These are phyloP conservation scores for Chloebia gouldiae DNA, from an alignment of 2,113 vertebrate species.

Conservation along the genomic window DNA sequence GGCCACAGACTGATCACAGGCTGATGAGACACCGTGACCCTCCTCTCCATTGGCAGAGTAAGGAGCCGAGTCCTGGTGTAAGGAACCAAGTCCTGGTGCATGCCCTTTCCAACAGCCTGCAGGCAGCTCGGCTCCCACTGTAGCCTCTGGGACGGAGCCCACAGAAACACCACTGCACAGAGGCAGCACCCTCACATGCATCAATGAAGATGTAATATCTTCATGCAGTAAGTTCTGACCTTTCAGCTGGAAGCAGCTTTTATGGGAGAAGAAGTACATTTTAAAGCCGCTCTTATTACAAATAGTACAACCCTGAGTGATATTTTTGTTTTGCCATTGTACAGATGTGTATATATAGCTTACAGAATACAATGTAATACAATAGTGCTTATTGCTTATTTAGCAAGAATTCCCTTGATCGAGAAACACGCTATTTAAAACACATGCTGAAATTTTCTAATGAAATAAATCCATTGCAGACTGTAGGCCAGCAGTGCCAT, in stretches of 20 bases:
- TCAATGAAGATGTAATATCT: rapidly evolving
- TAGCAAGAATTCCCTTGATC: slow-evolving; percentile 2
- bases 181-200: background rate
- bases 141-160: background rate
- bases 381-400: slow-evolving; percentile 8
- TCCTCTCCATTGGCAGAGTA: background rate
- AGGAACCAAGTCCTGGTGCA: background rate
- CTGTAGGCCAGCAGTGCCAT: background rate
- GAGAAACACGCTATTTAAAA: background rate
- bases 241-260: background rate
- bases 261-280: background rate
- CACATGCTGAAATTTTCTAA: background rate
- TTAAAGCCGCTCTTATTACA: background rate
- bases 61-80: background rate
- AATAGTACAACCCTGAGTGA: background rate
- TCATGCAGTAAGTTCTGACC: background rate
- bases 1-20: no score
- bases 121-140: background rate
- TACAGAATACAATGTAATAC: slow-evolving; percentile 15
- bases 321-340: slow-evolving; percentile 31
- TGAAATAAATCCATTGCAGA: background rate
- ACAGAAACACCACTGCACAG: background rate
- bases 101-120: background rate
- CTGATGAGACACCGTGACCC: no score
- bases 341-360: slow-evolving; percentile 31